These are phyloP conservation scores for Erebia palarica DNA, from an alignment of 2,888 invertebrate species.

Conservation along the genomic window DNA sequence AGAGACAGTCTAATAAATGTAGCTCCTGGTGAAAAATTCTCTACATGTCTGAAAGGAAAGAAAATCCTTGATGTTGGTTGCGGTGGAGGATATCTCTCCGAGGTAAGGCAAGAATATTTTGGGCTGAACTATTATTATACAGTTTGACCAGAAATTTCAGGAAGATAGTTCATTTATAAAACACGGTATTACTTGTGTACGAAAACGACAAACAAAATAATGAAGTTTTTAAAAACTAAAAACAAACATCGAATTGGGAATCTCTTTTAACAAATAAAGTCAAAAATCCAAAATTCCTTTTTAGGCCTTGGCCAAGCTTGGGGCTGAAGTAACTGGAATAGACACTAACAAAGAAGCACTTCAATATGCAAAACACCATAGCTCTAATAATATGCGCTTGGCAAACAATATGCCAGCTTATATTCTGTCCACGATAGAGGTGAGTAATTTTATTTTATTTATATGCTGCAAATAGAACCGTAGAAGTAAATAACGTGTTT, in stretches of 20 bases:
- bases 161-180: too few species aligned
- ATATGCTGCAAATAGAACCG: too few species aligned
- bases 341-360: slow-evolving; percentile 90
- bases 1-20: slow-evolving; percentile 86
- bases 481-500: too few species aligned
- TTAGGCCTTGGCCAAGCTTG: slow-evolving; percentile 89
- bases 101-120: slow-evolving; percentile 63
- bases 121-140: neutral
- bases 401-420: slow-evolving; percentile 70
- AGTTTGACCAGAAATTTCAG: neutral
- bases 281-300: slow-evolving; percentile 10
- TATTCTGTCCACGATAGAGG: slow-evolving; percentile 81
- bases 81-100: slow-evolving; percentile 92
- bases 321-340: slow-evolving; percentile 90
- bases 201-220: too few species aligned
- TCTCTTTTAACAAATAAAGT: too few species aligned
- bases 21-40: slow-evolving; percentile 60
- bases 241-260: too few species aligned
- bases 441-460: slow-evolving; percentile 39
- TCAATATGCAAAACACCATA: slow-evolving; percentile 85
- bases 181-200: too few species aligned
- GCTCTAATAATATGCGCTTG: slow-evolving; percentile 58
- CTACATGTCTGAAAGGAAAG: slow-evolving; percentile 84
- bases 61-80: slow-evolving; percentile 95
- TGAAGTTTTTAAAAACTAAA: too few species aligned